phyloP scores from a whole-genome alignment of 2,888 invertebrate genomes.

The Chrysina gloriosa region DNA sequence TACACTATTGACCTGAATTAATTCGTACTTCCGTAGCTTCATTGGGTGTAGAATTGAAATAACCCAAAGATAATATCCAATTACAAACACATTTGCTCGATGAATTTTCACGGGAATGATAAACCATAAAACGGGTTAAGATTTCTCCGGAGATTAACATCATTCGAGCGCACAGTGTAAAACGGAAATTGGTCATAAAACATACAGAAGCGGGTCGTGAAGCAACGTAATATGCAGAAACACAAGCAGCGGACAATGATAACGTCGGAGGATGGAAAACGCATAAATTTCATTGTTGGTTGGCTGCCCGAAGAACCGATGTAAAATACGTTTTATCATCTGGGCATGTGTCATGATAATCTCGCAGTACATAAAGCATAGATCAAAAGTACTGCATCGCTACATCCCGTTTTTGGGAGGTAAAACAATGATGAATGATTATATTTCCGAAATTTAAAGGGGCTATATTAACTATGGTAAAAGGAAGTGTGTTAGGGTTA shows the following conservation, averaged over 20 bases:
- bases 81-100: not conserved
- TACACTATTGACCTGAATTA: slow-evolving; percentile 13
- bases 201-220: slow-evolving; percentile 25
- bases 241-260: slow-evolving; percentile 17
- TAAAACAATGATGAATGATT: not conserved
- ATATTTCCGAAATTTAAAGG: not conserved
- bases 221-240: slow-evolving; percentile 27
- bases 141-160: slow-evolving; percentile 25
- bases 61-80: not conserved
- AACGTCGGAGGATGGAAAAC: slow-evolving; percentile 30
- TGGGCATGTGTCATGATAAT: slow-evolving; percentile 18
- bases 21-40: not conserved
- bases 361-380: slow-evolving; percentile 17
- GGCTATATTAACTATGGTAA: too few relatives aligned
- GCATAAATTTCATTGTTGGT: slow-evolving; percentile 34
- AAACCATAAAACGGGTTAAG: slow-evolving; percentile 29
- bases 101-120: slow-evolving; percentile 21
- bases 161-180: slow-evolving; percentile 15
- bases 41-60: slow-evolving; percentile 1
- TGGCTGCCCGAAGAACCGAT: slow-evolving; percentile 12
- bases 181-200: slow-evolving; percentile 36
- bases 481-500: not conserved
- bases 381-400: not conserved
- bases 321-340: slow-evolving; percentile 25
- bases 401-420: not conserved